Percentiles rank a stretch among this genome's conserved stretches.
phyloP scores from a whole-genome alignment of 2,797 vertebrate species.

The Peromyscus melanophrys region DNA sequence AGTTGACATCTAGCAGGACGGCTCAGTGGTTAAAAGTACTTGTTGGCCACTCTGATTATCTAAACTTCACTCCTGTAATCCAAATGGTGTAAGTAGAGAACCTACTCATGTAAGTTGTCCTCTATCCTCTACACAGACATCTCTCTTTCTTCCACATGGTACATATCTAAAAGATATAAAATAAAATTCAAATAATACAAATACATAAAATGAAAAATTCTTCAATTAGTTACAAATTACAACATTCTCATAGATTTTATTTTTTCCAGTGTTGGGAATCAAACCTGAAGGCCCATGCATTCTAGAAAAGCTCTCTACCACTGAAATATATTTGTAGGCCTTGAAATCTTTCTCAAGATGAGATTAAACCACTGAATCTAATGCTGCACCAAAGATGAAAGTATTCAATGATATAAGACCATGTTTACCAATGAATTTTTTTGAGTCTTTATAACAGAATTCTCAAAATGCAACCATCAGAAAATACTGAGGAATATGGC shows the following conservation, averaged over 20 bases:
- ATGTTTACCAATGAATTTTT: background rate
- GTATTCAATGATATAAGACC: background rate
- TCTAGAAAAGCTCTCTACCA: background rate
- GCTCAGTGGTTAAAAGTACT: background rate
- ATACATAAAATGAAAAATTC: background rate
- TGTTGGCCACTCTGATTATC: no score
- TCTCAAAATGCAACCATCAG: background rate
- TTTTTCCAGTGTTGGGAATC: background rate
- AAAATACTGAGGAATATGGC: background rate
- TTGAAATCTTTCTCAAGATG: background rate
- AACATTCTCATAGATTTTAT: background rate
- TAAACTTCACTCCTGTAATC: background rate
- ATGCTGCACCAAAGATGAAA: background rate
- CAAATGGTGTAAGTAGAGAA: background rate
- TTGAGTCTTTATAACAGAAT: background rate
- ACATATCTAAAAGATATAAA: background rate
- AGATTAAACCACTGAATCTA: background rate
- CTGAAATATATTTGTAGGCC: background rate
- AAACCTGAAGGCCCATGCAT: background rate
- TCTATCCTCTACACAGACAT: background rate
- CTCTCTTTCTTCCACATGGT: background rate
- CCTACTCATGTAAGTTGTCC: background rate
- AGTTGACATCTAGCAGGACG: background rate
- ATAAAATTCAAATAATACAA: background rate
- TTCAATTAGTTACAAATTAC: background rate